Evolutionary conservation across 2,888 invertebrate species (phyloP), one percentile per base, ranked within the genome.

Genomic region (Trachelus troglodyta): DNA sequence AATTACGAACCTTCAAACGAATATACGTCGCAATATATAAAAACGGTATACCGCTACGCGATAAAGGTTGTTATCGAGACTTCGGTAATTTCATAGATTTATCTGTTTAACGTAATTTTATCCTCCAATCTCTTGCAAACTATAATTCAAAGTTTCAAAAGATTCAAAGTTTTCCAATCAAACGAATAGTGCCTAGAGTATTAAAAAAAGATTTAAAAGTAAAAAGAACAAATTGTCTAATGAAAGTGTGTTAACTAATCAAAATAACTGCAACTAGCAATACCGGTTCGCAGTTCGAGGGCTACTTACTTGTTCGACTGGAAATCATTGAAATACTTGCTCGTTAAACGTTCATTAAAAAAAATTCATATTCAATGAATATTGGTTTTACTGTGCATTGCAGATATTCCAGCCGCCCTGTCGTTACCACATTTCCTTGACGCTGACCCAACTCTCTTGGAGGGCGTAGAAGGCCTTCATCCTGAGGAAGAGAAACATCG

Each of bases 361-460:
- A 56, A 56, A 56, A 56, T 56, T 9, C 23, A 23, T 56, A 23
- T 23, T 56, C 23, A 56, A 30, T 30, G 31, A 71, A 71, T 33
- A 31, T 31, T 33, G 4, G 3, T 71, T 15, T 71, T 71, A 71
- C 15, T 33, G 71, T 71, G 9, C 31, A 71, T 84, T 82, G 56
- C 85, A 92, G 92, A 86, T 75, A 92, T 92, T 69, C 92, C 92
- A 35, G 89, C 89, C 1, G 92, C 92, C 1, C 87, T 91, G 76
- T 92, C 92, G 68, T 81, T 91, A 77, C 92, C 92, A 23, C 92
- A 92, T 85, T 92, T 92, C 78, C 86, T 91, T 74, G 81, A 90
- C 74, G 90, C 89, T 12, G 92, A 92, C 81, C 90, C 90, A n/a
- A 88, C 87, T 74, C 82, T 92, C 34, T 34, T 85, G 15, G 84